These are phyloP conservation scores for Porites lobata DNA, from an alignment of 92 coral and sea anemone genomes.

Conservation along the genomic window DNA sequence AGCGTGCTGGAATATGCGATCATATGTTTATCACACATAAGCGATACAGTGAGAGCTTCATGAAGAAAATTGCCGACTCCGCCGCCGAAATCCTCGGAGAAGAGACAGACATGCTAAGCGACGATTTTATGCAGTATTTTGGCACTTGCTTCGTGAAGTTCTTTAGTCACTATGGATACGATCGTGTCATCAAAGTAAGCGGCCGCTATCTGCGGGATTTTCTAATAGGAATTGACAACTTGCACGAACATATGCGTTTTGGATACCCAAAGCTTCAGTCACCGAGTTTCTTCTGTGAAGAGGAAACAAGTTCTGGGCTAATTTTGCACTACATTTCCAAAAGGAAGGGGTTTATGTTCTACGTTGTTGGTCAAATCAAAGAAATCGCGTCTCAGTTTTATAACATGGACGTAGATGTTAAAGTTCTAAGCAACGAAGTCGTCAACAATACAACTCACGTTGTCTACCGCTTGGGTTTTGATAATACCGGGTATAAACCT, in stretches of 20 bases:
- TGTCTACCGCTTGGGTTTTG: slow-evolving; percentile 78
- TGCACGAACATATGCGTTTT: slow-evolving; percentile 92
- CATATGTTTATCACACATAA: slow-evolving; percentile 77
- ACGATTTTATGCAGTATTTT: slow-evolving; percentile 85
- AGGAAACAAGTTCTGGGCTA: slow-evolving; percentile 76
- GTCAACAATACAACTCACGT: slow-evolving; percentile 50
- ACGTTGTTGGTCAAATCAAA: slow-evolving; percentile 86
- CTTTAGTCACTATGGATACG: slow-evolving; percentile 88
- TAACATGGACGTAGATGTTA: slow-evolving; percentile 57
- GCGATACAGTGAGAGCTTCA: slow-evolving; percentile 75
- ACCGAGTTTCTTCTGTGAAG: slow-evolving; percentile 89
- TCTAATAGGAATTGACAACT: slow-evolving; percentile 84
- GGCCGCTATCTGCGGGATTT: slow-evolving; percentile 89
- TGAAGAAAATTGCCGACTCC: slow-evolving; percentile 78
- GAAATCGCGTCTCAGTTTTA: slow-evolving; percentile 79
- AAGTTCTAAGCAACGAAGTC: slow-evolving; percentile 59
- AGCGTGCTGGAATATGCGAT: slow-evolving; percentile 62
- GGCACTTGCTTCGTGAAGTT: slow-evolving; percentile 88
- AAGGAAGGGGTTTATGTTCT: slow-evolving; percentile 78
- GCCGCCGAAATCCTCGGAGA: slow-evolving; percentile 64
- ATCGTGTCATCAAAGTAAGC: slow-evolving; percentile 86
- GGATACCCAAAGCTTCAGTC: slow-evolving; percentile 89
- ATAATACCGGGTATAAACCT: slow-evolving; percentile 69
- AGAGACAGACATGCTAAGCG: slow-evolving; percentile 68
- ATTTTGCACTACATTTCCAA: slow-evolving; percentile 81